phyloP scores from a whole-genome alignment of 2,797 vertebrate genomes.

The Phataginus tetradactyla region DNA sequence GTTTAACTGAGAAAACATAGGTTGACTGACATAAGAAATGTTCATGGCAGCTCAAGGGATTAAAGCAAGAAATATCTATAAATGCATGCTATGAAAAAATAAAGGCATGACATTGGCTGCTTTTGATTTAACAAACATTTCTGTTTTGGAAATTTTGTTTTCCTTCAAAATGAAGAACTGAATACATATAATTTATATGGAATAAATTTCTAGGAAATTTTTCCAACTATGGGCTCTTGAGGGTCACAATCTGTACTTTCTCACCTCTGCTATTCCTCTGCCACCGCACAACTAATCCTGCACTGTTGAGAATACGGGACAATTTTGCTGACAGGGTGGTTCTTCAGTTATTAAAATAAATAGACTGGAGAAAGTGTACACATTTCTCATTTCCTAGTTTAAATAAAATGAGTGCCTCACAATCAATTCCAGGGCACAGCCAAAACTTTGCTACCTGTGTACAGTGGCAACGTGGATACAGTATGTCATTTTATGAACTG shows the following conservation, averaged over 20 bases:
- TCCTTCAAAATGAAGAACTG: background rate
- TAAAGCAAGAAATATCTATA: background rate
- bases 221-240: background rate
- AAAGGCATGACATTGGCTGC: background rate
- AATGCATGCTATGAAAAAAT: background rate
- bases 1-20: background rate
- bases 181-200: background rate
- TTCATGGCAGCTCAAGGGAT: background rate
- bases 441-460: background rate
- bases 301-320: background rate
- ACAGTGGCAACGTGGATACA: fast-evolving
- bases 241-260: too few relatives aligned
- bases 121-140: background rate
- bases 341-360: background rate
- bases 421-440: background rate
- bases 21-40: background rate
- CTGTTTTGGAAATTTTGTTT: background rate
- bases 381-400: background rate
- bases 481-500: background rate
- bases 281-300: background rate
- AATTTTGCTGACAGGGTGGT: background rate
- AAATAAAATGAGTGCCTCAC: background rate
- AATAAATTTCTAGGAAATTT: background rate
- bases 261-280: background rate
- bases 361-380: background rate